Conservation (phyloP, 2,113 vertebrate species). For the Narcine bancroftii region DNA sequence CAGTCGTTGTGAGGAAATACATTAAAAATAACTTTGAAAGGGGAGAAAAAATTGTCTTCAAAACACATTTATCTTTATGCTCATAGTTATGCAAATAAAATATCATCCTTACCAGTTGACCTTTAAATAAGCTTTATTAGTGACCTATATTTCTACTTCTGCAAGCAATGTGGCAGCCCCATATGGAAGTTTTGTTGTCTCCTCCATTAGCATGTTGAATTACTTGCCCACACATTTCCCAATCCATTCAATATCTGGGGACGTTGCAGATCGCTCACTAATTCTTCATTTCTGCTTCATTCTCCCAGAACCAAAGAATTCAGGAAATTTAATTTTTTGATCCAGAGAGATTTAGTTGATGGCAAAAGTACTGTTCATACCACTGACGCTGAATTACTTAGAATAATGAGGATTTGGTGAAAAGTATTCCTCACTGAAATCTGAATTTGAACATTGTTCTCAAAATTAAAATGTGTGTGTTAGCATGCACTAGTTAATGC, state of each 20-base stretch:
- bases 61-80: not conserved
- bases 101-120: not conserved
- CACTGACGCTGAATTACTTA: not conserved
- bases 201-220: not conserved
- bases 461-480: constrained; percentile 1
- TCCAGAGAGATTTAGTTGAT: not conserved
- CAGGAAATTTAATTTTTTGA: not conserved
- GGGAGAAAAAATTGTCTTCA: not conserved
- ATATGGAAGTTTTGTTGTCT: not conserved
- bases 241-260: not conserved
- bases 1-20: not conserved
- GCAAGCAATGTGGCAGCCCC: not conserved
- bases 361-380: not conserved
- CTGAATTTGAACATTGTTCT: not conserved
- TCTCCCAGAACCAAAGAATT: not conserved
- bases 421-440: constrained; percentile 5
- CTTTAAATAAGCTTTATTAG: constrained; percentile 26
- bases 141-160: constrained; percentile 24
- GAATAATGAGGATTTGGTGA: not conserved
- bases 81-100: not conserved
- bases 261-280: not conserved
- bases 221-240: constrained; percentile 11
- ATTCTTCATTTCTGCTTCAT: not conserved
- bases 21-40: not conserved
- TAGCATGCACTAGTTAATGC: not conserved